Base-by-base conservation (phyloP, 2,888 invertebrate species). In the Chaitophorus viminalis region DNA sequence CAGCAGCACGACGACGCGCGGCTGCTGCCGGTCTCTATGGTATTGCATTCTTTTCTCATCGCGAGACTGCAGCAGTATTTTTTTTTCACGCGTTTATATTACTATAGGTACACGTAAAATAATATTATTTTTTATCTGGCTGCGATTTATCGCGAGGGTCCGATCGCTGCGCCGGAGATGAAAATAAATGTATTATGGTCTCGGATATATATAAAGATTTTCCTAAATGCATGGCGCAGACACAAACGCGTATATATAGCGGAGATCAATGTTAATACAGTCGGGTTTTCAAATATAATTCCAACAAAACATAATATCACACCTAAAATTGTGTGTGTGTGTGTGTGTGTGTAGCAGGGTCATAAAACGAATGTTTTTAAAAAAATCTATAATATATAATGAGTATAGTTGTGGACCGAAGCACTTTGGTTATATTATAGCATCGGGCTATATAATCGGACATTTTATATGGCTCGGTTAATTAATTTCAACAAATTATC, bases 401-500 rank as follows among this genome's bases (percentile, higher is more conserved):
- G 18, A 11, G 65, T 39, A 21, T 70, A 82, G 70, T 70, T 70
- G 46, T 70, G 25, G 70, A 82, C 82, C 82, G 31, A 70, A 82
- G 25, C 82, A 82, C 82, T 82, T 82, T 33, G 29, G 36, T 29
- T 33, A 33, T 46, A 14, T 46, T 17, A 52, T 17, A 2, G 65
- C 65, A 3, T n/a, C 25, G n/a, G 36, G 18, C 18, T 79, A 29
- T 36, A 36, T n/a, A 18, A 18, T n/a, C 36, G 31, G 31, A 14
- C 25, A 46, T n/a, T 25, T 0, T 21, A 46, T 33, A 46, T 33
- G 65, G 65, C 11, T 46, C 70, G 82, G 46, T 46, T 82, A 70
- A 82, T 82, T 82, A 70, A 70, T 70, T 70, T 82, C 46, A 82
- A 82, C 46, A 82, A 46, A 70, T 79, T 65, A 39, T 36, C 65